Evolutionary conservation across 2,113 vertebrate genomes (phyloP), one percentile per base, ranked within the genome.

Genomic region (Macrotus californicus): DNA sequence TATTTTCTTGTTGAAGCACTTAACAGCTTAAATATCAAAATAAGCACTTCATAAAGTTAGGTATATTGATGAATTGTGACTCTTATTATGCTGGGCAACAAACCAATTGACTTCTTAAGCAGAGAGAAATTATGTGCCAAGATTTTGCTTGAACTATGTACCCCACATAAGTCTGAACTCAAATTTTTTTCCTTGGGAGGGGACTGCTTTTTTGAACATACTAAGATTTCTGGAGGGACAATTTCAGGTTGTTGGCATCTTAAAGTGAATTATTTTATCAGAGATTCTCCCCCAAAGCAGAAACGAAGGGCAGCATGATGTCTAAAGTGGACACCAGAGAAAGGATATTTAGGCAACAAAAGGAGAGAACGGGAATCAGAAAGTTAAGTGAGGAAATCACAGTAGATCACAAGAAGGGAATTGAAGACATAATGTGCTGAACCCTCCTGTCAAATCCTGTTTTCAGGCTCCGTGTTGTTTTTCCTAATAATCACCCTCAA

Each of bases 211-310:
- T 72, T 81, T 2, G 31, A 77, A 84, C 89, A 46, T 31, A 75
- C 15, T 61, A 77, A 91, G 46, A 67, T 89, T 39, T 34, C 31
- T 36, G 7, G 66, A 83, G 18, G 22, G 22, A 52, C 34, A 89
- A 13, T 54, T 82, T 82, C 12, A 75, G 46, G 66, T 61, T 56
- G 43, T 19, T 67, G 9, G 29, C 41, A 83, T 89, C 70, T 88
- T 43, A 75, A 76, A 92, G 41, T 59, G 79, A 92, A 61, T 88
- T 83, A 19, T 54, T 56, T 92, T 82, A 67, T 92, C 67, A 88
- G 83, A 73, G 15, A 14, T 67, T 88, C 69, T 91, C 52, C 89
- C 87, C 52, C 41, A 50, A 36, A 92, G 77, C 48, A 59, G 66
- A 66, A 36, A 73, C 72, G 46, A 73, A 73, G 72, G 41, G 41